Conservation (phyloP, 1,140 invertebrate genomes). For the Drosophila varians region DNA sequence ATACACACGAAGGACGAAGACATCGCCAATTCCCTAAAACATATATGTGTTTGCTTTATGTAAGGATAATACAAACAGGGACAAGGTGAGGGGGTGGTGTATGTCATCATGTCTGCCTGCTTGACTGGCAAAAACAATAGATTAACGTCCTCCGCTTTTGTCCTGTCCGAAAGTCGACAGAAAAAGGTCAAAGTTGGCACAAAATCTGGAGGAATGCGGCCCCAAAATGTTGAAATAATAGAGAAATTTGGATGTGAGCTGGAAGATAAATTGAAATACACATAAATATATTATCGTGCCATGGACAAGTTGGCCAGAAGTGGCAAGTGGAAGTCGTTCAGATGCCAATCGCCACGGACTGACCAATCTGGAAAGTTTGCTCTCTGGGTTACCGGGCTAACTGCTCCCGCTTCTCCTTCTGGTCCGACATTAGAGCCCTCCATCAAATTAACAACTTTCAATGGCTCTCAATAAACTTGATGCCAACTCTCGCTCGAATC, state of each 20-base stretch:
- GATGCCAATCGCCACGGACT: slow-evolving; percentile 24
- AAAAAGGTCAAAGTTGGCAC: slow-evolving; percentile 43
- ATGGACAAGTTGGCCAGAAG: slow-evolving; percentile 8
- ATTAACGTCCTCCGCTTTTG: slow-evolving; percentile 59
- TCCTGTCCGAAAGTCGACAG: slow-evolving; percentile 36
- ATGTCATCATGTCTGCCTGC: slow-evolving; percentile 61
- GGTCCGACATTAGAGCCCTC: not conserved
- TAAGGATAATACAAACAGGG: slow-evolving; percentile 56
- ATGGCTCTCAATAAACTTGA: slow-evolving; percentile 34
- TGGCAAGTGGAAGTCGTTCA: not conserved
- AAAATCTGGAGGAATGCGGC: not conserved
- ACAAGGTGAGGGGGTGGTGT: not conserved
- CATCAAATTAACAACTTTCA: slow-evolving; percentile 12
- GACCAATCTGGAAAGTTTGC: slow-evolving; percentile 5
- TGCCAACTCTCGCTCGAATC: slow-evolving; percentile 50
- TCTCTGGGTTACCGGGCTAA: slow-evolving; percentile 21
- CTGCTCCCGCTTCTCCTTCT: not conserved
- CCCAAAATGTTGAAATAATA: slow-evolving; percentile 45
- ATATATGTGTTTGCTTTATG: slow-evolving; percentile 47
- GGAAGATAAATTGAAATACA: slow-evolving; percentile 47
- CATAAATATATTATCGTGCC: slow-evolving; percentile 37
- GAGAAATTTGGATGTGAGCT: slow-evolving; percentile 33
- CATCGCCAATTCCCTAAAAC: not conserved
- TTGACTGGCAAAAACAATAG: slow-evolving; percentile 72
- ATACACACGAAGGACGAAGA: slow-evolving; percentile 12